phyloP scores from a whole-genome alignment of 2,888 invertebrate genomes.

The Cacoxenus indagator region DNA sequence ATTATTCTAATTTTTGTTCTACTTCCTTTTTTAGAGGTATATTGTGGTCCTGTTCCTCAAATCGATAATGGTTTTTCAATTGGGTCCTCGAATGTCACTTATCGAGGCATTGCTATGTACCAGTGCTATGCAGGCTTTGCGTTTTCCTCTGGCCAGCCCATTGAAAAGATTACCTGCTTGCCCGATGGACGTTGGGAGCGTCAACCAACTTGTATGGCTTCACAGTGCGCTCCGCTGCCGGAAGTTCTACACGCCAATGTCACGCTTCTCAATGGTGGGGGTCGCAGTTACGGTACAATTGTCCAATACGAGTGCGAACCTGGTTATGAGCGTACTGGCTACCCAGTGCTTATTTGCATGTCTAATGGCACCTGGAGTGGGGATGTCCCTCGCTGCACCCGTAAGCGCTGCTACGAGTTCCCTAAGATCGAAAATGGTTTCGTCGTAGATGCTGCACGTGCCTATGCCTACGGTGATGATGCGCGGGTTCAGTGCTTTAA shows the following conservation, averaged over 20 bases:
- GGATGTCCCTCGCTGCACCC: slow-evolving; percentile 87
- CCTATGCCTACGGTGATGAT: slow-evolving; percentile 90
- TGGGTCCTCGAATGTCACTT: slow-evolving; percentile 95
- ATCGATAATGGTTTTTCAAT: slow-evolving; percentile 98
- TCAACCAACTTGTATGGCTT: slow-evolving; percentile 91
- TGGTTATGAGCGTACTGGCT: slow-evolving; percentile 88
- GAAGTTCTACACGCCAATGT: slow-evolving; percentile 91
- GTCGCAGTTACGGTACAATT: slow-evolving; percentile 93
- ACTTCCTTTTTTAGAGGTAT: slow-evolving; percentile 77
- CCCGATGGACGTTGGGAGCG: slow-evolving; percentile 94
- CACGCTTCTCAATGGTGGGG: slow-evolving; percentile 89
- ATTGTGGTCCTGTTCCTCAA: slow-evolving; percentile 97
- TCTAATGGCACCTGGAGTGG: slow-evolving; percentile 97
- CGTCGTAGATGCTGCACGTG: slow-evolving; percentile 81
- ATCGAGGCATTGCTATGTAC: slow-evolving; percentile 92
- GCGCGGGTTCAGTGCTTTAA: slow-evolving; percentile 92
- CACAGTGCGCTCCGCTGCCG: slow-evolving; percentile 88
- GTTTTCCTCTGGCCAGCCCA: slow-evolving; percentile 88
- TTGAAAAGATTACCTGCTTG: slow-evolving; percentile 90
- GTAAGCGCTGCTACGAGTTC: slow-evolving; percentile 74
- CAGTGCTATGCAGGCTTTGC: slow-evolving; percentile 97
- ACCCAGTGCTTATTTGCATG: slow-evolving; percentile 93
- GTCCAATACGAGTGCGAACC: slow-evolving; percentile 93
- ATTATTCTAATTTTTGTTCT: neutral
- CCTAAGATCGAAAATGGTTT: slow-evolving; percentile 90